Conservation (phyloP, 1,140 invertebrate species). For the Caenorhabditis latens region DNA sequence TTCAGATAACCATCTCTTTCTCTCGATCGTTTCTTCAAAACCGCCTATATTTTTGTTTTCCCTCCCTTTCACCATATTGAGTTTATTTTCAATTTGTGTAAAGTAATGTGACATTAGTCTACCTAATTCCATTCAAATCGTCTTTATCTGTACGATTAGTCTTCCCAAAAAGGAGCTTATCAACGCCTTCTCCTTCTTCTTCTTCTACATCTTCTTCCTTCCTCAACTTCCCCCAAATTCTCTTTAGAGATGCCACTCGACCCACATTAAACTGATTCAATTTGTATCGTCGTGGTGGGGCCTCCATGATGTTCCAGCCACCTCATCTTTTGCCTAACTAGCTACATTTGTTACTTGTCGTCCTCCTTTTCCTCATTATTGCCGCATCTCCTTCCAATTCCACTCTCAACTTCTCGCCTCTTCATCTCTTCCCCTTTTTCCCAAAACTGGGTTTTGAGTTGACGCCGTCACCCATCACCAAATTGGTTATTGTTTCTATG, state of each 20-base stretch:
- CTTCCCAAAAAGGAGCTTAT: neutral
- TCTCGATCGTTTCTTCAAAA: neutral
- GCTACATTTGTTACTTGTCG: conserved; percentile 40
- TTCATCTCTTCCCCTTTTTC: conserved; percentile 2
- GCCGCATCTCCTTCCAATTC: conserved; percentile 18
- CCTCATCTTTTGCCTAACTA: conserved; percentile 44
- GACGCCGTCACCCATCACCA: conserved; percentile 53
- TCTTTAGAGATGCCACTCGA: neutral
- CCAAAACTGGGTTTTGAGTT: conserved; percentile 50
- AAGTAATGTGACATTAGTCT: neutral
- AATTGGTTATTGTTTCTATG: conserved; percentile 50
- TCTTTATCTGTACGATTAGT: neutral
- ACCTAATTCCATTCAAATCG: neutral
- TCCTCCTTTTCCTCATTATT: conserved; percentile 22
- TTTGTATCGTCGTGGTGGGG: neutral
- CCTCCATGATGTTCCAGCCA: conserved; percentile 2
- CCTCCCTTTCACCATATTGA: neutral
- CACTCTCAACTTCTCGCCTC: conserved; percentile 1
- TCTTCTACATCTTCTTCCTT: neutral
- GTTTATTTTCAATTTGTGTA: neutral
- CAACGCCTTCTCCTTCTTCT: neutral
- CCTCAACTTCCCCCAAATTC: neutral
- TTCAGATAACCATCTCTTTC: conserved; percentile 28
- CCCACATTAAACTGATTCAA: conserved; percentile 52
- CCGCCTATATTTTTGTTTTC: conserved; percentile 15